Base-by-base conservation (phyloP, 2,113 vertebrate genomes). In the Piaya cayana region DNA sequence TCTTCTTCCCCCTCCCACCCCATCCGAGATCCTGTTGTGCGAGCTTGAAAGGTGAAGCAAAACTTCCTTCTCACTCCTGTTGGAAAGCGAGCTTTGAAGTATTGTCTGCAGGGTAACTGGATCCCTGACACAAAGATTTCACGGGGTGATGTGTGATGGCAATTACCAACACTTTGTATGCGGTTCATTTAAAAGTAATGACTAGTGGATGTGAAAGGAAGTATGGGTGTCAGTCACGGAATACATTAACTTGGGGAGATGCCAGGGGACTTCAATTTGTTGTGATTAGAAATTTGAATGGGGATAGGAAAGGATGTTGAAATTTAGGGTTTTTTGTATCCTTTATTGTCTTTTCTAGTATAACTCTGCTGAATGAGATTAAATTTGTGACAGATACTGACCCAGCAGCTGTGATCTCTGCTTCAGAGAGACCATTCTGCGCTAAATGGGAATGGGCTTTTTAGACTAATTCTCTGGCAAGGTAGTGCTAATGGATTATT, bases 111-210 rank as follows among this genome's bases (percentile, higher is more conserved):
- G 72, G n/a, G 90, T 92, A 90, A 90, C 76, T 49, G 26, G 85
- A 93, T 94, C 93, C 67, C 71, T 90, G 85, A 45, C 71, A 76
- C 20, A 37, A 37, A 11, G 64, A 56, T 68, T 86, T 81, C 59
- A 52, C 19, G 10, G 82, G 67, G 50, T 10, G 37, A 15, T 52
- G 50, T 78, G 56, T 69, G 91, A 15, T 53, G 65, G 84, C 92
- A 92, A 93, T 97, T 96, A 83, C 94, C 87, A 86, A 8, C 32
- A 12, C 71, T 68, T 90, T 45, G 77, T 86, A 11, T 82, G 74
- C 56, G 72, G 39, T 79, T 96, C 88, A 91, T 96, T 93, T 93
- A 94, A 90, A 97, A 96, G 68, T 97, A 96, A 95, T 96, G 95
- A 88, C 86, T 86, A 45, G 42, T 87, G 69, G 50, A 52, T 90